Evolutionary conservation across 35 echinoderm and acorn worm genomes (phyloP).

Genomic region (Stichopus chloronotus): DNA sequence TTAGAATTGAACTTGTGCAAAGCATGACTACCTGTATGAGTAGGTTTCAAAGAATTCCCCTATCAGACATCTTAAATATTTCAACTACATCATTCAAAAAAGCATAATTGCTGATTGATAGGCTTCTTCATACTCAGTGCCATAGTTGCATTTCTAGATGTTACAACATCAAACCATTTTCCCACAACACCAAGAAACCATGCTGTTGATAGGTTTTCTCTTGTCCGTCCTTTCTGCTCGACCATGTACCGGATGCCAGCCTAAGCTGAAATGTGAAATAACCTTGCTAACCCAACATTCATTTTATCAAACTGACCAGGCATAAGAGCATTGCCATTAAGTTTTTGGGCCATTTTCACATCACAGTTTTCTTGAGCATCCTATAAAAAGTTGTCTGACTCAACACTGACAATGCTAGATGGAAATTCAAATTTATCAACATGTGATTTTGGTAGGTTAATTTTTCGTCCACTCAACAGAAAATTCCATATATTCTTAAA

Average conservation of each 20-base stretch:
- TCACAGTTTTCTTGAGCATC: background rate
- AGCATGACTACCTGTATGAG: background rate
- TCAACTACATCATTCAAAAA: background rate
- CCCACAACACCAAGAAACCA: background rate
- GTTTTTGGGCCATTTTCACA: slow-evolving; percentile 20
- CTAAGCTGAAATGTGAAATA: background rate
- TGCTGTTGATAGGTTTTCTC: background rate
- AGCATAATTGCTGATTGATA: background rate
- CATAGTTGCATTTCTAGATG: slow-evolving; percentile 15
- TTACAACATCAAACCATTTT: slow-evolving; percentile 13
- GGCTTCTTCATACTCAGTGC: slow-evolving; percentile 24
- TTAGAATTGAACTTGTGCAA: background rate
- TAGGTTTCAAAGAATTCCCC: background rate
- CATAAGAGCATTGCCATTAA: background rate
- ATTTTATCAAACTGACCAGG: slow-evolving; percentile 33
- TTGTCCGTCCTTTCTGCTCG: no score
- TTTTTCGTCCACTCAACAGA: slow-evolving; percentile 25
- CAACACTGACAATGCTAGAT: background rate
- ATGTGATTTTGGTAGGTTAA: background rate
- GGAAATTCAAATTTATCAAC: slow-evolving; percentile 18
- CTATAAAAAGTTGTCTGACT: background rate
- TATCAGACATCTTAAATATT: background rate
- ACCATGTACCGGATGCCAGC: slow-evolving; percentile 23
- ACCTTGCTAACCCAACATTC: background rate
- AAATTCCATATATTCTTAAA: background rate